These are phyloP conservation scores for Bufo gargarizans DNA, from an alignment of 2,113 vertebrate species.

Conservation along the genomic window DNA sequence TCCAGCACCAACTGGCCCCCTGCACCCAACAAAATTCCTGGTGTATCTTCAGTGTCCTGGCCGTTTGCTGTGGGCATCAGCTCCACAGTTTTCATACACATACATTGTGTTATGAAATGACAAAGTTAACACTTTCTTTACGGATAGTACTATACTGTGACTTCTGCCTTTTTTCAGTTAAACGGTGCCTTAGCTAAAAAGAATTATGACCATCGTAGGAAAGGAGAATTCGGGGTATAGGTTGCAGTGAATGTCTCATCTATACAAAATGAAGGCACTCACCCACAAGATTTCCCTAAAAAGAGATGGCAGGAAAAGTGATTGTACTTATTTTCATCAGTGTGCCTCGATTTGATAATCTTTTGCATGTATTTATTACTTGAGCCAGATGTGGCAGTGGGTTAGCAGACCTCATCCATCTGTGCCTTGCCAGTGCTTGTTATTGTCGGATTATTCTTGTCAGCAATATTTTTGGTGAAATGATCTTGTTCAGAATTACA, in stretches of 20 bases:
- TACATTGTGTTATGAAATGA: neutral
- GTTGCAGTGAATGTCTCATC: neutral
- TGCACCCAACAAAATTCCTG: too few relatives aligned
- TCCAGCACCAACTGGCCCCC: neutral
- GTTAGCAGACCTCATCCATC: conserved; percentile 6
- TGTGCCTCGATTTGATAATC: neutral
- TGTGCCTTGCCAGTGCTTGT: neutral
- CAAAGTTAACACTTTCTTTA: neutral
- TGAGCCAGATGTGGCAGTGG: neutral
- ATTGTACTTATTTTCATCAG: neutral
- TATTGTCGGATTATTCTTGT: conserved; percentile 14
- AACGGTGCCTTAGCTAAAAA: neutral
- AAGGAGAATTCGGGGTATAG: too few relatives aligned
- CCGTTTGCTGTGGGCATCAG: neutral
- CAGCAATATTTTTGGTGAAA: conserved; percentile 12
- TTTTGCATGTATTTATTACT: conserved; percentile 8
- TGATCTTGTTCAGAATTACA: neutral
- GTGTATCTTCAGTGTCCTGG: neutral
- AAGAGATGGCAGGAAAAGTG: neutral
- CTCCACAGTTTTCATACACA: neutral
- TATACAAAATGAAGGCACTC: neutral
- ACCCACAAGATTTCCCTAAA: neutral
- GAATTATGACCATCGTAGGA: neutral
- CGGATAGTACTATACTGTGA: neutral
- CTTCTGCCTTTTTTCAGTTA: neutral